Evolutionary conservation across 2,113 vertebrate species (phyloP), one percentile per base, ranked within the genome.

Genomic region (Apodemus sylvaticus): DNA sequence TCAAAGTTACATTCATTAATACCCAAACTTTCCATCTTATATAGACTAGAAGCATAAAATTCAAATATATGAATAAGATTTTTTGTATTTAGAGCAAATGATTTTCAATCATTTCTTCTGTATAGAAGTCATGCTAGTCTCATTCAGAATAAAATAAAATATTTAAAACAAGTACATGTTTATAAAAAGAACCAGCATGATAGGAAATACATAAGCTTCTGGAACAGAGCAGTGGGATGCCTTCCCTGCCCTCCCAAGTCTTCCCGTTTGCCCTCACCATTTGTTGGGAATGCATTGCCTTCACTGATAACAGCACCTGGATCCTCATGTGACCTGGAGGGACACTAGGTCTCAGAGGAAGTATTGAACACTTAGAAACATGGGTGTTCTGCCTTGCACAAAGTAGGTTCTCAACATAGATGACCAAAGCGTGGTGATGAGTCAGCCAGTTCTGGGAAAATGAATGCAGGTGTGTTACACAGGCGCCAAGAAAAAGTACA

Each of bases 21-120:
- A 48, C 53, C 10, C 66, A 68, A 88, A 48, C 7, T 12, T 2
- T 11, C 87, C 14, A 45, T 12, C 64, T 81, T 94, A 70, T 89
- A 83, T 39, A 36, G 48, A 14, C 1, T 13, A 5, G 0, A 55
- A 73, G 11, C 92, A 48, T 48, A 34, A 48, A 66, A 77, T 48
- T 24, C 24, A 42, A 42, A 42, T 19, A 74, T 66, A 62, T 42
- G 1, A 48, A 36, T 70, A 7, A 74, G 34, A 58, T 19, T 74
- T 31, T 87, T 4, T 42, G 0, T 45, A 74, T 70, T 83, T 94
- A 10, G 31, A 78, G 53, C 36, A n/a, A 96, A 53, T n/a, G 22
- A n/a, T 86, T 92, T 96, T n/a, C 45, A 93, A 81, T 66, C 16
- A 34, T 62, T 45, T n/a, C 7, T 86, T 95, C 36, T 24, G 68